Evolutionary conservation across 1,140 invertebrate species (phyloP).

Genomic region (Acromyrmex echinatior): DNA sequence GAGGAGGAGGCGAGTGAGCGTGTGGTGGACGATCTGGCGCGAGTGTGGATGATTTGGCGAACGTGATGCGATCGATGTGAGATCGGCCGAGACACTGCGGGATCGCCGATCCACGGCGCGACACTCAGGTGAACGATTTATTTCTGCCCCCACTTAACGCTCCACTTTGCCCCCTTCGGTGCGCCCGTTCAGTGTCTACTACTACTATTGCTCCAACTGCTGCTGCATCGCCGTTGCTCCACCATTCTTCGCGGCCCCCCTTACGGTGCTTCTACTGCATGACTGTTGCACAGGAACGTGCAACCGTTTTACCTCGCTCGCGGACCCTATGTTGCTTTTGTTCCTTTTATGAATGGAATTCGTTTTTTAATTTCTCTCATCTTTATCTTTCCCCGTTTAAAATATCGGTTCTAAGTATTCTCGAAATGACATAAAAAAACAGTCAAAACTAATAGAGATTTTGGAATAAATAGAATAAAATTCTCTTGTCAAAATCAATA

Average conservation of each 20-base stretch:
- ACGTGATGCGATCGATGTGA: conserved; percentile 77
- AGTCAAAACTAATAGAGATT: neutral
- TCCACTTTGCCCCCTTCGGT: conserved; percentile 60
- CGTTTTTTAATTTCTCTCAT: neutral
- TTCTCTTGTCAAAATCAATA: neutral
- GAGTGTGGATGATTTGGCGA: conserved; percentile 37
- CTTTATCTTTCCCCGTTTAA: conserved; percentile 6
- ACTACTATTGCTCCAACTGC: conserved; percentile 4
- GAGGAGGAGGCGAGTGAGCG: no score
- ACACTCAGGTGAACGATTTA: conserved; percentile 85
- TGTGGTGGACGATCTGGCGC: neutral
- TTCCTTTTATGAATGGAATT: neutral
- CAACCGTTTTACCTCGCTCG: neutral
- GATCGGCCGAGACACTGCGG: conserved; percentile 81
- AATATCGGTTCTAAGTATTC: neutral
- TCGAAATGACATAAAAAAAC: neutral
- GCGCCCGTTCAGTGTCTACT: conserved; percentile 26
- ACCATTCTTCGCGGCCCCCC: conserved; percentile 47
- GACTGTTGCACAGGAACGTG: conserved; percentile 31
- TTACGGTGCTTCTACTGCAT: conserved; percentile 48
- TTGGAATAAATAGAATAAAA: neutral
- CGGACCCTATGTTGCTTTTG: neutral
- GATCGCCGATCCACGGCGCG: conserved; percentile 58
- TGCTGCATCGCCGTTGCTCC: conserved; percentile 13
- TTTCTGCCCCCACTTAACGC: conserved; percentile 80